Base-by-base conservation (phyloP, 2,888 invertebrate species). In the Heliconius charithonia region DNA sequence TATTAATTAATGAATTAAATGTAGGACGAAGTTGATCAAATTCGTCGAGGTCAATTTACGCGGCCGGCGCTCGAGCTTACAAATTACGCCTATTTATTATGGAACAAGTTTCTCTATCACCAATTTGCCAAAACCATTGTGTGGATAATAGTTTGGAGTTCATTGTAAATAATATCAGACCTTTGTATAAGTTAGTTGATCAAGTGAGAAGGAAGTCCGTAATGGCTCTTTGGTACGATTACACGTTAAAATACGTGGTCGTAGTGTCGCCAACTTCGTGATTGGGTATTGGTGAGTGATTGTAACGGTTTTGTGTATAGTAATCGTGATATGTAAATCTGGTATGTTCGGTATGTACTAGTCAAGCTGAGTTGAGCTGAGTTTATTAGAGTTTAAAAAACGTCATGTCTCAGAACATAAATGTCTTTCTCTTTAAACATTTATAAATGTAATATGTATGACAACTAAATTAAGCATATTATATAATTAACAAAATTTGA, bases 61-160 rank as follows among this genome's bases (percentile, higher is more conserved):
- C 72, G 80, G 83, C 76, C 80, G 78, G 56, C 82, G 81, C 80
- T 82, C 82, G 79, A 76, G 74, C 81, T 90, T 89, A 92, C 92
- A 90, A 92, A 93, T 92, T 88, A 87, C 86, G 84, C 83, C 90
- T 89, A 92, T 92, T 92, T 90, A 90, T 92, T 90, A 88, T 85
- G 79, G 84, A 84, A 84, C 86, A 91, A 92, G 90, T 92, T 92
- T 89, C 89, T 85, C 88, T 90, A 91, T 92, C 89, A 90, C 89
- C 89, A 90, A 91, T 92, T 92, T 91, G 88, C 87, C 86, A 83
- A 86, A 89, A 86, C 88, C 87, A 89, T 92, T 91, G 90, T 84
- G 84, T 73, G 86, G 87, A 86, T 91, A 91, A 90, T 89, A 88
- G 89, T 83, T 51, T 83, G 84, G 83, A 84, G 86, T 88, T 85